phyloP scores from a whole-genome alignment of 2,797 vertebrate genomes.

The Garrulus glandarius region DNA sequence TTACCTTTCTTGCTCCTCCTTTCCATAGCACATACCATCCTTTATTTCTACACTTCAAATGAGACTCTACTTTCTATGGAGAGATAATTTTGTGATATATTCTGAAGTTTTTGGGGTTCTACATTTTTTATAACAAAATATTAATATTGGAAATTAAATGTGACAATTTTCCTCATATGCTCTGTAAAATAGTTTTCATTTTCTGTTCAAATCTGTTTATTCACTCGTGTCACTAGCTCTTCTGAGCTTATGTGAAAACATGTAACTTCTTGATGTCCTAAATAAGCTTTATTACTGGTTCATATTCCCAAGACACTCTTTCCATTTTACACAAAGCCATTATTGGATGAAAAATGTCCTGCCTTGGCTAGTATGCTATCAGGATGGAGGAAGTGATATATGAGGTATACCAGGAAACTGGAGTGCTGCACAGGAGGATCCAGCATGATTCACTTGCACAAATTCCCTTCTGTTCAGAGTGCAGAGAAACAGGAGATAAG shows the following conservation, averaged over 20 bases:
- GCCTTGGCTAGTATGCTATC: neutral
- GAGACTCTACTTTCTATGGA: rapidly evolving
- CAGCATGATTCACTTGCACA: neutral
- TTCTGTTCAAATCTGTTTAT: neutral
- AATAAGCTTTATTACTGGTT: neutral
- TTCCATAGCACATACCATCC: neutral
- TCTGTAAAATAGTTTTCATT: neutral
- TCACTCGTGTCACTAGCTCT: neutral
- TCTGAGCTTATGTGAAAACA: neutral
- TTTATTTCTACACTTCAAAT: neutral
- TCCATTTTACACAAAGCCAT: neutral
- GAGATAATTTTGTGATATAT: neutral
- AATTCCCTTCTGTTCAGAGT: neutral
- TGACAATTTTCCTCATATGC: neutral
- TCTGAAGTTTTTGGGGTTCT: neutral
- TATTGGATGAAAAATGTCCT: neutral
- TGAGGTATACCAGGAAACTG: neutral
- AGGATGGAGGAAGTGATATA: neutral
- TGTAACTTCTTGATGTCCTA: neutral
- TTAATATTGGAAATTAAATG: neutral
- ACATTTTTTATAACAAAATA: neutral
- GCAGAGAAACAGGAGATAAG: neutral
- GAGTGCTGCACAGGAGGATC: neutral
- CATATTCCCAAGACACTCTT: neutral
- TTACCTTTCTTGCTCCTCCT: neutral